phyloP scores from a whole-genome alignment of 2,888 invertebrate genomes.

The Drosophila bunnanda region DNA sequence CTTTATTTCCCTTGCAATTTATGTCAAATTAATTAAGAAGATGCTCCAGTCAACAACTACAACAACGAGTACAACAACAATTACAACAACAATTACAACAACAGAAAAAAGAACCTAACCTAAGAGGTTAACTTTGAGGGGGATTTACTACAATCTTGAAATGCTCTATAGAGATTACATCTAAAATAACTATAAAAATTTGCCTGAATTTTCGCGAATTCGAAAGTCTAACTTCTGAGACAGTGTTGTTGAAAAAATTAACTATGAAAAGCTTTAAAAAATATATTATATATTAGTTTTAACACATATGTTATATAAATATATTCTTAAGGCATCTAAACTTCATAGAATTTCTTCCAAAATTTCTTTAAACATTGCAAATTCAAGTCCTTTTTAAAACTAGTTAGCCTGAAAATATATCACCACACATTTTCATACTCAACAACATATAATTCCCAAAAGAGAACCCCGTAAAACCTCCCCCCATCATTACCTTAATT shows the following conservation, averaged over 20 bases:
- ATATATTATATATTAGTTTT: not conserved
- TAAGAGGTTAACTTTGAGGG: not conserved
- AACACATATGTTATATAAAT: not conserved
- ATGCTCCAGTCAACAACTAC: conserved; percentile 47
- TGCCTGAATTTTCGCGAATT: too few species aligned
- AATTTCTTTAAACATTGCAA: not conserved
- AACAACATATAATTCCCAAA: not conserved
- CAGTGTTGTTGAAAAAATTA: not conserved
- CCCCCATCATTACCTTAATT: not conserved
- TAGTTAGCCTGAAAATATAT: not conserved
- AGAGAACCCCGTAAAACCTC: not conserved
- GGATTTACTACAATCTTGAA: not conserved
- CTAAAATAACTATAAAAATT: too few species aligned
- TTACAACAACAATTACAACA: conserved; percentile 20
- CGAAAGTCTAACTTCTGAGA: too few species aligned
- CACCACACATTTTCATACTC: not conserved
- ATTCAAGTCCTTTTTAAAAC: not conserved
- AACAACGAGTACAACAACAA: conserved; percentile 9
- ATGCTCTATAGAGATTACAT: conserved; percentile 1
- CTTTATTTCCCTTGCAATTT: conserved; percentile 61
- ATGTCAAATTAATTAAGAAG: conserved; percentile 76
- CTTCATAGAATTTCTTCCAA: not conserved
- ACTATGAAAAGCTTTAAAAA: not conserved
- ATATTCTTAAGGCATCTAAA: not conserved
- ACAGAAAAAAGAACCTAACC: not conserved